Conservation (phyloP, 2,888 invertebrate genomes). For the Micropterix aruncella region DNA sequence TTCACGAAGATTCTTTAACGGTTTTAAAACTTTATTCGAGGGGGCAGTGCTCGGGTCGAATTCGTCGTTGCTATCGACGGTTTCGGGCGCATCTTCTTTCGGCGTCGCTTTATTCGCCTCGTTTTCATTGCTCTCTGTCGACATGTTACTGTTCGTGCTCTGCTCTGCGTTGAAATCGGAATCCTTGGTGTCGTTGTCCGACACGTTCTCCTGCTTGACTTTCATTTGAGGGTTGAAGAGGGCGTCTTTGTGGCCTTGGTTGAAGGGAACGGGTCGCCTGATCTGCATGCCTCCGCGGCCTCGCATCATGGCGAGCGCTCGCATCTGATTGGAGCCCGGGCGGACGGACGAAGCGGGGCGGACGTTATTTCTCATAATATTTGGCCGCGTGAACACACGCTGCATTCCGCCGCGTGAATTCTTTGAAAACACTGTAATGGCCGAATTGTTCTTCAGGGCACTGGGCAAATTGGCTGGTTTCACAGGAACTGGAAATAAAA, state of each 20-base stretch:
- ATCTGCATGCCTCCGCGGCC: slow-evolving; percentile 24
- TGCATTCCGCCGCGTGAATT: slow-evolving; percentile 25
- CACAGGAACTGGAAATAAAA: background rate
- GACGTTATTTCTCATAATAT: slow-evolving; percentile 24
- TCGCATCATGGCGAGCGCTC: slow-evolving; percentile 17
- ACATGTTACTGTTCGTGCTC: background rate
- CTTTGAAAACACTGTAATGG: slow-evolving; percentile 43
- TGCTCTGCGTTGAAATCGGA: background rate
- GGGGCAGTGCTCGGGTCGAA: background rate
- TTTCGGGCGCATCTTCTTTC: background rate
- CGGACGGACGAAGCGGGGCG: slow-evolving; percentile 21
- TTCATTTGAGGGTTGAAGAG: background rate
- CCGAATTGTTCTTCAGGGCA: slow-evolving; percentile 43
- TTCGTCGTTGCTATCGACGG: background rate
- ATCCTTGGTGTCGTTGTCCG: background rate
- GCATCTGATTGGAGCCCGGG: slow-evolving; percentile 22
- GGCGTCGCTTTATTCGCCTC: background rate
- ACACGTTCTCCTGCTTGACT: background rate
- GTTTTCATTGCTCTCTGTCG: slow-evolving; percentile 11
- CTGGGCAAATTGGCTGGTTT: slow-evolving; percentile 27
- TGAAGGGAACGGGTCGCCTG: slow-evolving; percentile 21
- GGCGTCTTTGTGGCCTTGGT: background rate
- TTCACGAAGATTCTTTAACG: background rate
- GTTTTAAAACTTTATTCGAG: background rate
- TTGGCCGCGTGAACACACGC: slow-evolving; percentile 25